A percentile compares a stretch with the other conserved stretches of the same genome.
These are phyloP conservation scores for Bovichtus variegatus DNA, from an alignment of 2,797 vertebrate species.

Conservation along the genomic window DNA sequence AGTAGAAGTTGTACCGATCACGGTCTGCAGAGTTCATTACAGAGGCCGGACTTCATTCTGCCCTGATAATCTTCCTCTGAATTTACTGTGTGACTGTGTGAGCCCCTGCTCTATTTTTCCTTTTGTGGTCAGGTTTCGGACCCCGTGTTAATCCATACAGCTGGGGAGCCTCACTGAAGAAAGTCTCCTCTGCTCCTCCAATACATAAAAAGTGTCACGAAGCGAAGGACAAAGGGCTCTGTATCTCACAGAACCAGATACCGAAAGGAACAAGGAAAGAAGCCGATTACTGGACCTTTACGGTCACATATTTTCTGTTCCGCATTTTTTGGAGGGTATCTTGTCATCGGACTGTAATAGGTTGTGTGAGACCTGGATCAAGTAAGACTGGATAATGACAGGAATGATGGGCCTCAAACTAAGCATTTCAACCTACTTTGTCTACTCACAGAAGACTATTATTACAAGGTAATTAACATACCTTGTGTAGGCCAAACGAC, in stretches of 20 bases:
- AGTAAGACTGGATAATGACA: constrained; percentile 14
- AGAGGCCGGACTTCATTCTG: constrained; percentile 6
- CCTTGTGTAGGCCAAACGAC: neutral
- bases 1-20: neutral
- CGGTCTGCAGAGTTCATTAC: constrained; percentile 9
- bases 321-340: constrained; percentile 15
- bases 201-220: constrained; percentile 21
- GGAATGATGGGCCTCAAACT: neutral
- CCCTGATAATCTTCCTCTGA: constrained; percentile 13
- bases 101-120: constrained; percentile 46
- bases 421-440: neutral
- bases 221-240: neutral
- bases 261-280: neutral
- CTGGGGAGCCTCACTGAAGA: constrained; percentile 52
- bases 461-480: neutral
- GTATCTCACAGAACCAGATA: constrained; percentile 11
- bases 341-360: neutral
- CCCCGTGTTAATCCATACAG: constrained; percentile 44
- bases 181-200: constrained; percentile 13
- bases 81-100: constrained; percentile 7
- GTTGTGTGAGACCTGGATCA: constrained; percentile 13
- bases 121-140: constrained; percentile 69
- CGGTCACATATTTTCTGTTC: constrained; percentile 36
- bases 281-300: neutral
- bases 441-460: neutral